Evolutionary conservation across 2,888 invertebrate species (phyloP).

Genomic region (Onthophagus sagittarius): DNA sequence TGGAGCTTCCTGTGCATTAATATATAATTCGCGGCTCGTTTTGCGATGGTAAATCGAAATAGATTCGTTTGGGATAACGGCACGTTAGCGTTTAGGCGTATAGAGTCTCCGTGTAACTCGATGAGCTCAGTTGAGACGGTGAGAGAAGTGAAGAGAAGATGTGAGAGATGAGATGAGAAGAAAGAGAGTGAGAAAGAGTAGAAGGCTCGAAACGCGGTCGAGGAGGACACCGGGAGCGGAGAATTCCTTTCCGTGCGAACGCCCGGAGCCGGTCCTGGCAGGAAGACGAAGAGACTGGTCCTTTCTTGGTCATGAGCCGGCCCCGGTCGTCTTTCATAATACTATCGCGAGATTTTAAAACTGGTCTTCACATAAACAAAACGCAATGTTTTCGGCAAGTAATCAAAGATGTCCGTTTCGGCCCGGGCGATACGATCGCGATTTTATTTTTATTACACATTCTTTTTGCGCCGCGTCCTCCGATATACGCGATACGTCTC

Average conservation of each 20-base stretch:
- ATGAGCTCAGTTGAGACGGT: not conserved
- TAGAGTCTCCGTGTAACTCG: not conserved
- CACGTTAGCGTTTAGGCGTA: not conserved
- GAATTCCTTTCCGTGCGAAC: not conserved
- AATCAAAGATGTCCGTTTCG: conserved; percentile 25
- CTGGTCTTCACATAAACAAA: conserved; percentile 27
- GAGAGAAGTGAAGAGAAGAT: not conserved
- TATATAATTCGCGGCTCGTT: not conserved
- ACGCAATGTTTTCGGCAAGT: conserved; percentile 27
- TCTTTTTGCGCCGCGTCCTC: conserved; percentile 14
- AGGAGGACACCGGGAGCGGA: not conserved
- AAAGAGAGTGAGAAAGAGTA: not conserved
- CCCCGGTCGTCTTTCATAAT: conserved; percentile 16
- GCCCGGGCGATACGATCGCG: conserved; percentile 20
- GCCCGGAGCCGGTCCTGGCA: not conserved
- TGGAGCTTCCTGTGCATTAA: conserved; percentile 13
- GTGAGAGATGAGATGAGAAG: not conserved
- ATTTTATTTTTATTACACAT: conserved; percentile 25
- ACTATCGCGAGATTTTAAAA: conserved; percentile 23
- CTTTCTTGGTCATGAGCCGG: not conserved
- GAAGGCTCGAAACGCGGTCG: not conserved
- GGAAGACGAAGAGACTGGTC: not conserved
- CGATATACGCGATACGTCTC: conserved; percentile 11
- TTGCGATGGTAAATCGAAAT: not conserved
- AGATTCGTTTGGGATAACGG: not conserved